Base-by-base conservation (phyloP, 2,113 vertebrate genomes). In the Phoenicopterus ruber region DNA sequence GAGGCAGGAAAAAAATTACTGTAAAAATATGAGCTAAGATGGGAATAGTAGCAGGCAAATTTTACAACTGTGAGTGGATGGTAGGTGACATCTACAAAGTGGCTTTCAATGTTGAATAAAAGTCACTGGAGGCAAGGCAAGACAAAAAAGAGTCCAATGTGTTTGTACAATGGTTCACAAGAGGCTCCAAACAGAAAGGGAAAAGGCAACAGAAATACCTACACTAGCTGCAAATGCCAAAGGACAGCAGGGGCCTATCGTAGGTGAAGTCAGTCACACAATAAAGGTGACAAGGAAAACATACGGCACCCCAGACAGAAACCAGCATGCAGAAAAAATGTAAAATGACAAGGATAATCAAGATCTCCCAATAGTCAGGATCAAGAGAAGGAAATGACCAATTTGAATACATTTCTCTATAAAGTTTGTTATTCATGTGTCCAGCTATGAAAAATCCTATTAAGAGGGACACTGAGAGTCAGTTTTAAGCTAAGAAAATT, bases 261-360 rank as follows among this genome's bases (percentile, higher is more conserved):
- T 4, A 78, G 83, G 40, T 78, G 73, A 83, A 66, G 59, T 46
- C 80, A 62, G 54, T 17, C 44, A 59, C 73, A 74, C 71, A 85
- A 44, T 26, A 52, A 94, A 89, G 61, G 71, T 82, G 74, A 88
- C 82, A 73, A 72, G 71, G 42, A 71, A 90, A 95, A 92, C 76
- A 79, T 47, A 66, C 1, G 52, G 83, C 7, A 11, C 36, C 34
- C 59, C 74, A 54, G 70, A 73, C 22, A 71, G 70, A 79, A 82
- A 82, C 25, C 81, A 94, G 86, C 85, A 81, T 10, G 26, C 44
- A 77, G 77, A n/a, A 46, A 92, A 73, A 78, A 50, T 24, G n/a
- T 42, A 55, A 78, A 81, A 84, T 21, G 25, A 69, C 61, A 59
- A 8, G 26, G 52, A 89, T 54, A 59, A 86, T 79, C 82, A 70